Percentiles rank a stretch among this genome's conserved stretches.
phyloP scores from a whole-genome alignment of 2,888 invertebrate species.

The Drosophila limbata region DNA sequence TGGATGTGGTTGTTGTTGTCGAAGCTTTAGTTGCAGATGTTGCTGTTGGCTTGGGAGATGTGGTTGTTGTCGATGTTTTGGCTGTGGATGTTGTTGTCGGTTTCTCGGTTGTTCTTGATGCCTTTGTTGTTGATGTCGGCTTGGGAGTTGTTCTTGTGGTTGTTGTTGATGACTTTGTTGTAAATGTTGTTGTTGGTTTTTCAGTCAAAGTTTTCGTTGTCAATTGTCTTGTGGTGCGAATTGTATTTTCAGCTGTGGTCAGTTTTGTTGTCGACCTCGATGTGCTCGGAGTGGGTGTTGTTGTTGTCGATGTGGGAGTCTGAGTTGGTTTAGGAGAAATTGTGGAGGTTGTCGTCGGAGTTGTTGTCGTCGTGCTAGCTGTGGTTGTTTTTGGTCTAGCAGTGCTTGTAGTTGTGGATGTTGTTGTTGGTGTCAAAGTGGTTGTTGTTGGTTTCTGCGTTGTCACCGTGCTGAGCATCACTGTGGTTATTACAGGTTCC shows the following conservation, averaged over 20 bases:
- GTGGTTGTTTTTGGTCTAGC: slow-evolving; percentile 1
- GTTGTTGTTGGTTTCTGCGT: background rate
- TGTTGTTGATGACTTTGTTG: background rate
- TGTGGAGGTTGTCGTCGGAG: slow-evolving; percentile 2
- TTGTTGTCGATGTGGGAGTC: slow-evolving; percentile 7
- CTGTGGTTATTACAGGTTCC: background rate
- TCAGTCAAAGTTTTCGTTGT: slow-evolving; percentile 8
- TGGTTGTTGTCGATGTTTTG: too few species aligned
- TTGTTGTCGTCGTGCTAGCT: slow-evolving; percentile 1
- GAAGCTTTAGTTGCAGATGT: background rate
- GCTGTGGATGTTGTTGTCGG: slow-evolving; percentile 1
- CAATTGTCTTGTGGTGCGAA: slow-evolving; percentile 7
- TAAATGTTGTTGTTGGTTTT: slow-evolving; percentile 4
- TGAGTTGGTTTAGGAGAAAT: background rate
- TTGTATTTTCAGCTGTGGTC: slow-evolving; percentile 10
- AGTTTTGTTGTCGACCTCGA: slow-evolving; percentile 1
- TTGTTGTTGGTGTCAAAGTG: background rate
- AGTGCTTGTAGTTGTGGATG: slow-evolving; percentile 16
- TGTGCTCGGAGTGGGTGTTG: slow-evolving; percentile 12
- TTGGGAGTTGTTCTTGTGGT: too few species aligned
- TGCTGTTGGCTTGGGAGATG: background rate
- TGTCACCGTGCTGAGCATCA: background rate
- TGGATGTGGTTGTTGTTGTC: background rate
- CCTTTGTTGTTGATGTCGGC: background rate
- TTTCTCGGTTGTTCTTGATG: too few species aligned